Base-by-base conservation (phyloP, 2,113 vertebrate genomes). In the Gambusia holbrooki region DNA sequence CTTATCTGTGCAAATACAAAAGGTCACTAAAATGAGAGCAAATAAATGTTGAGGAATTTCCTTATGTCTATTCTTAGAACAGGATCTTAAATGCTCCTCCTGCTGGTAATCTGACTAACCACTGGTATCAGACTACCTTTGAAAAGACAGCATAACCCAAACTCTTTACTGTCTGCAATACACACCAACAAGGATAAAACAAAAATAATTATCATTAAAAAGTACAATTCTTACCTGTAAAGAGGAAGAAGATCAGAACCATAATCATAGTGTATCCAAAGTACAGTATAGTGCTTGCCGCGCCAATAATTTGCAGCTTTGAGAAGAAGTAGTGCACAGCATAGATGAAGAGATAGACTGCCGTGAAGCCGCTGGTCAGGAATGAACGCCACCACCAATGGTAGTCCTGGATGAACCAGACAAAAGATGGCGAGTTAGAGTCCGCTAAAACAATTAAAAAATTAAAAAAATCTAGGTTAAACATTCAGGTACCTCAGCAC, bases 371-470 rank as follows among this genome's bases (percentile, higher is more conserved):
- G 22, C 98, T 99, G 51, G 98, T 99, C 75, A 99, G 96, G 94
- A 99, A 99, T 1, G 98, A 98, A 32, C 98, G 96, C 98, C 98
- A 99, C 88, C 98, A 98, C 98, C 98, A 99, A 74, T 99, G 97
- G 79, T 99, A 99, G 89, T 99, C 97, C 98, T 99, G 83, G 30
- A 81, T 32, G 88, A 25, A 71, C 4, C 62, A 25, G 14, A 22
- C 3, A 71, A 1, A 3, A 1, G 7, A 77, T 28, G 28, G 45
- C 13, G 32, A 9, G 11, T 72, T 42, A 83, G 48, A 42, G 51
- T 61, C 12, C 12, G 42, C 15, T 12, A 15, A 37, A 37, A 37
- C 35, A 12, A 37, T 37, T 3, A 37, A 37, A 37, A 37, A 37
- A 25, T 13, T 3, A 64, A 48, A 10, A 25, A 12, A 71, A 45